Evolutionary conservation across 2,113 vertebrate species (phyloP), one percentile per base, ranked within the genome.

Genomic region (Vicugna pacos): DNA sequence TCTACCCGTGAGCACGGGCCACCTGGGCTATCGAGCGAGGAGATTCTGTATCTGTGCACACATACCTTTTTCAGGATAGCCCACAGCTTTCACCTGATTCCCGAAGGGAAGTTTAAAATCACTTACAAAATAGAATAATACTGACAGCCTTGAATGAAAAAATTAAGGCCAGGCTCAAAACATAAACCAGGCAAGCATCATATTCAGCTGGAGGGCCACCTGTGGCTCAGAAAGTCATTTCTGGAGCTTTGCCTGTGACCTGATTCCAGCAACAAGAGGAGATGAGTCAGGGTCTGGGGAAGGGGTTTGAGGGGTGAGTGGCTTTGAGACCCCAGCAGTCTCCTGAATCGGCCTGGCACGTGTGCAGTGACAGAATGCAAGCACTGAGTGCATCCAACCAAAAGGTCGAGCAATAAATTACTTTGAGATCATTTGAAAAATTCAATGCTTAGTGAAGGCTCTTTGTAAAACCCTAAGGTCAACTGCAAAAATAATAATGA

Each of bases 131-230:
- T 70, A 50, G 90, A 93, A 56, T 86, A 22, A 76, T 48, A 70
- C n/a, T 81, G 52, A 96, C 7, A 89, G 46, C 7, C 30, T 85
- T 89, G 46, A 92, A 86, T 94, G 32, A 94, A 81, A 82, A 56
- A 20, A 48, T 32, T 50, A 50, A 96, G 46, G 73, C 46, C 1
- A 16, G 58, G 26, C 52, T 92, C 73, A 92, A 86, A 92, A 92
- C 65, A 67, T 24, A 76, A 95, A 84, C 6, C 30, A 93, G 14
- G 32, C 58, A 80, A 81, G 30, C 38, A 62, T 13, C 58, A 20
- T 42, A 58, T 72, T 81, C 38, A 75, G 35, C 73, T 48, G 32
- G 42, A 48, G 26, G n/a, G 24, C 46, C 77, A 38, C 50, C 54
- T 22, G 13, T 67, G 26, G 75, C 54, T 96, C 87, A 54, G 28